Conservation (phyloP, 2,113 vertebrate genomes). For the Egretta garzetta region DNA sequence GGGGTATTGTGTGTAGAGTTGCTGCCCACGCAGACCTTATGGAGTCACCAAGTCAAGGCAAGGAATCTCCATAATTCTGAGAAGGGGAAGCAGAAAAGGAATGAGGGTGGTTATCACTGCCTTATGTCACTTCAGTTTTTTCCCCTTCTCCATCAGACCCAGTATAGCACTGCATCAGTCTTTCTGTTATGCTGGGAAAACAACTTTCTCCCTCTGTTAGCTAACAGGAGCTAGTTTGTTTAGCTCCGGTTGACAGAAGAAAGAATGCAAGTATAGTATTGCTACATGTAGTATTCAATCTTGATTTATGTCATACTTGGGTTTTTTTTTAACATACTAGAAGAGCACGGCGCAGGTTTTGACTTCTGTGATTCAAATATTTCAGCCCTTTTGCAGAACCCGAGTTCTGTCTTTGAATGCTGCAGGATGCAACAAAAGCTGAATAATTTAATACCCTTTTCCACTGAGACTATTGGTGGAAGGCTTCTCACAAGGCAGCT, state of each 20-base stretch:
- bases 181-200: neutral
- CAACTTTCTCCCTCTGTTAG: neutral
- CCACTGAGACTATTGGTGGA: neutral
- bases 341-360: neutral
- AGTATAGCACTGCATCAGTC: neutral
- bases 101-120: neutral
- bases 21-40: neutral
- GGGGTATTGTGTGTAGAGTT: neutral
- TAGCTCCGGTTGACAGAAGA: neutral
- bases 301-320: neutral
- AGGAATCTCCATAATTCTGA: neutral
- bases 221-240: neutral
- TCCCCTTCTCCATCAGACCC: neutral
- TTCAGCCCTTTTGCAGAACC: neutral
- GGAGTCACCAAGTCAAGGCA: neutral
- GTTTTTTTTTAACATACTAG: rapidly evolving
- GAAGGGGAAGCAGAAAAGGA: neutral
- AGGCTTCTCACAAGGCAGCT: neutral
- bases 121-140: neutral
- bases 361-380: neutral
- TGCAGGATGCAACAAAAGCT: neutral
- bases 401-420: neutral
- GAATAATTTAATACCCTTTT: neutral
- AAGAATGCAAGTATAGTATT: neutral
- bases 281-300: neutral